Evolutionary conservation across 2,888 invertebrate species (phyloP), one percentile per base, ranked within the genome.

Genomic region (Branchellion lobata): DNA sequence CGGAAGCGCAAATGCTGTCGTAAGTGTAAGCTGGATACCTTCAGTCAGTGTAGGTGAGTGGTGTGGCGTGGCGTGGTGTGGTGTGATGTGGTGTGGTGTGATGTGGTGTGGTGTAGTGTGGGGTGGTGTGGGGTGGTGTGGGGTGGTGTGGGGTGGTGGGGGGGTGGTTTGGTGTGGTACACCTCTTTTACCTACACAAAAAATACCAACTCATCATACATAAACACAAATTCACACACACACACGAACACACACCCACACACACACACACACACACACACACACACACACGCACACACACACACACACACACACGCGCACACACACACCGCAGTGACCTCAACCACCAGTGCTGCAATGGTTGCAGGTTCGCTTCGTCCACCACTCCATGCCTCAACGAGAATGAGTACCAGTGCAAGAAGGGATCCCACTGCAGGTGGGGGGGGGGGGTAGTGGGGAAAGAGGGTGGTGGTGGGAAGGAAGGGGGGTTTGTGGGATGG

Each of bases 331-430:
- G 80, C 86, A 96, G 96, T 87, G 96, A 96, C 87, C 94, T 95
- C 88, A 97, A 98, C 88, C 95, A 95, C 0, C 84, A 95, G 2
- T 97, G 97, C 86, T 97, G 97, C 86, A 92, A 93, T 87, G 92
- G 92, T 84, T 97, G 97, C 86, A 92, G 93, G 85, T 94, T 92
- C 86, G 94, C 95, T 90, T 91, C 92, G 75, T 90, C 91, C 2
- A 87, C 86, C 3, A 85, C 85, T 51, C 85, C 87, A 73, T 96
- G 96, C 85, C 74, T 71, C 51, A 21, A 24, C 5, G 36, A 57
- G 14, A 72, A 71, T 69, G 80, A 82, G 18, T 85, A 92, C 0
- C 94, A 95, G 33, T 96, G 96, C 88, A 94, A 95, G 88, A 93
- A 94, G 86, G 94, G 94, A 87, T 93, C 95, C 51, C 82, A 83